Evolutionary conservation across 1,140 invertebrate genomes (phyloP), one percentile per base, ranked within the genome.

Genomic region (Papilio helenus): DNA sequence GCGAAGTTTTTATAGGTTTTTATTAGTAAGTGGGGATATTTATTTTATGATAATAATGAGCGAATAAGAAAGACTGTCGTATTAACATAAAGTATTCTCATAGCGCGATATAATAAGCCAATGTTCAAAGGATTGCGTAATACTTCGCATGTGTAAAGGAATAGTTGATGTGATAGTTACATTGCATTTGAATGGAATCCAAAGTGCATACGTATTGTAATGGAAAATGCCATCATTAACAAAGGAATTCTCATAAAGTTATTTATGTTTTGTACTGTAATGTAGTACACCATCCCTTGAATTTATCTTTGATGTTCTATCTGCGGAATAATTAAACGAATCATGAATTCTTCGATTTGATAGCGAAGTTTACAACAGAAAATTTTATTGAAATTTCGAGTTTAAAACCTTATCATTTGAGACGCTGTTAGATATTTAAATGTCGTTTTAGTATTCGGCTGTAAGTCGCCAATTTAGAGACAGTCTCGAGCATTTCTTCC

Each of bases 161-260:
- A 68, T 65, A 65, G 23, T 65, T 65, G 61, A 65, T 65, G 26
- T 7, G 26, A 68, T 68, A 34, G 61, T 68, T 68, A 18, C 26
- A 29, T 29, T 16, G 26, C 14, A 18, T 65, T 34, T 29, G 23
- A 68, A 68, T 68, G 61, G 26, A 68, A 68, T 68, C 5, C 61
- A 68, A 16, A 26, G 12, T 34, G 14, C 61, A 29, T 68, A 34
- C 20, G 26, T 68, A 68, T 68, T 68, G 61, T 16, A 68, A 68
- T 29, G 26, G 23, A 34, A 68, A 68, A 68, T 68, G 14, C 61
- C 26, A 68, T 18, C 61, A 68, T 68, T 68, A 18, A 29, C 26
- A 34, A 12, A 29, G 61, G 61, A 68, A 68, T 68, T 68, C 29
- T 29, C 26, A 29, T 23, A 65, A 65, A 26, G 26, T 14, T 68